Evolutionary conservation across 2,888 invertebrate genomes (phyloP).

Genomic region (Steinernema hermaphroditum): DNA sequence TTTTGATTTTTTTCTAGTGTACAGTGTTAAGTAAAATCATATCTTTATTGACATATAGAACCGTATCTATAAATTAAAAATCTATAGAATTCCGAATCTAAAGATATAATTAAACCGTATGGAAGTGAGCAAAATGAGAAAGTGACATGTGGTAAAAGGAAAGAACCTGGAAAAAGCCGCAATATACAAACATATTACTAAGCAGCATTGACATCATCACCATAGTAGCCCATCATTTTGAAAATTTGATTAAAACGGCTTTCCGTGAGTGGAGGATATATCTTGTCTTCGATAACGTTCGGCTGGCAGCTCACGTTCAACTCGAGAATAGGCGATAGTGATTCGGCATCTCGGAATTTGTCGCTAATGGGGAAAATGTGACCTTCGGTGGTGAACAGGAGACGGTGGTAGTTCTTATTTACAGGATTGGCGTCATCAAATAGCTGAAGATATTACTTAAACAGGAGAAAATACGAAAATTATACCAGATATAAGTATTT

Average conservation of each 20-base stretch:
- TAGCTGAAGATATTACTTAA: conserved; percentile 68
- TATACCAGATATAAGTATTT: conserved; percentile 74
- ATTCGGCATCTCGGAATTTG: conserved; percentile 43
- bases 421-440: conserved; percentile 73
- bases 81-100: too few species aligned
- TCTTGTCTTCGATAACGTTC: not conserved
- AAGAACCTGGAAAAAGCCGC: not conserved
- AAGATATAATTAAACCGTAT: too few species aligned
- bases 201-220: not conserved
- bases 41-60: too few species aligned
- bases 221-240: conserved; percentile 12
- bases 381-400: conserved; percentile 74
- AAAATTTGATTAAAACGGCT: not conserved
- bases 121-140: too few species aligned
- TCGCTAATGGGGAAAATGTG: conserved; percentile 71
- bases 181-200: not conserved
- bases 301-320: conserved; percentile 20
- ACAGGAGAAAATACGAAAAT: not conserved
- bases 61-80: too few species aligned
- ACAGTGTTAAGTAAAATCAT: too few species aligned
- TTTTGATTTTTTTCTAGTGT: too few species aligned
- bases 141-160: not conserved
- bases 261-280: conserved; percentile 7
- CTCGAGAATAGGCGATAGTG: not conserved
- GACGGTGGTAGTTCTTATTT: conserved; percentile 70